These are phyloP conservation scores for Deilephila elpenor DNA, from an alignment of 2,888 invertebrate genomes.

Conservation along the genomic window DNA sequence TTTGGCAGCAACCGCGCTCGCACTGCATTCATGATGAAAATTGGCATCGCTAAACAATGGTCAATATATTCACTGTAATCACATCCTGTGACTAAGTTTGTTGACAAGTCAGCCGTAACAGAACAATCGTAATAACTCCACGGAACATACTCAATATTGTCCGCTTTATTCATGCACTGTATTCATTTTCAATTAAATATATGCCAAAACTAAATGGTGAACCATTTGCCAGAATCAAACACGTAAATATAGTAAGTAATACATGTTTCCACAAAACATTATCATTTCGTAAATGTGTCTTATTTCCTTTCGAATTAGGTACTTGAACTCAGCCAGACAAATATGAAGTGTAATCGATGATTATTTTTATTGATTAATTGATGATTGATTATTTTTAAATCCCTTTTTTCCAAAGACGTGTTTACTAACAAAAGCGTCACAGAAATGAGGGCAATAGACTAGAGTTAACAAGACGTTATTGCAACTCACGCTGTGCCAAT, in stretches of 20 bases:
- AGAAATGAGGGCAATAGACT: constrained; percentile 47
- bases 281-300: not conserved
- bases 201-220: constrained; percentile 1
- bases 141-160: not conserved
- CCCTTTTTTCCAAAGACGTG: constrained; percentile 17
- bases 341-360: not conserved
- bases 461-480: constrained; percentile 52
- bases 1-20: too few species aligned
- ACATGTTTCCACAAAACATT: not conserved
- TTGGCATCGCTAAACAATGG: too few species aligned
- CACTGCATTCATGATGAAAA: too few species aligned
- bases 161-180: not conserved
- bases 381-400: not conserved
- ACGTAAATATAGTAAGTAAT: not conserved
- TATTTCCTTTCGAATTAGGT: not conserved
- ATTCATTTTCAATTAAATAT: not conserved
- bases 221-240: not conserved
- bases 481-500: constrained; percentile 53
- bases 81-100: not conserved
- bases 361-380: too few species aligned
- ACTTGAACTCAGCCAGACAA: not conserved
- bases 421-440: constrained; percentile 38
- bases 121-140: not conserved
- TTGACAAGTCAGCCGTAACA: not conserved
- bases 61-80: too few species aligned